Evolutionary conservation across 2,888 invertebrate genomes (phyloP), one percentile per base, ranked within the genome.

Genomic region (Drosophila niveifrons): DNA sequence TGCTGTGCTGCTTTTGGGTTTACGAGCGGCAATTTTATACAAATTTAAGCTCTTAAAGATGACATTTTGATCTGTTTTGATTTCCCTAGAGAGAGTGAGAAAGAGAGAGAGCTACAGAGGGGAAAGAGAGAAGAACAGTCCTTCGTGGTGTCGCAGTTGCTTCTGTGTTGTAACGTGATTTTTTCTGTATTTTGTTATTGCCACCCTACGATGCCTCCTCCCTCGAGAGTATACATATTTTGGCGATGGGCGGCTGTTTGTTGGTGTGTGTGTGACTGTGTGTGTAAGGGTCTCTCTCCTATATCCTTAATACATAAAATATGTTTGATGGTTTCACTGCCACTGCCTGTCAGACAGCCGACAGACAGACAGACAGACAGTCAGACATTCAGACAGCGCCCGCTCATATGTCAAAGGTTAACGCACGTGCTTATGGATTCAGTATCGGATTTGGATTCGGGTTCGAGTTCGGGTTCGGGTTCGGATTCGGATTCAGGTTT

Each of bases 11-110:
- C 66, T 72, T 73, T 72, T 72, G 58, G 76, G 69, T 89, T 90
- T 90, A 89, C 85, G 87, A 84, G 80, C 86, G 76, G 78, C 86
- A 84, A 89, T 90, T 91, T 87, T 87, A 90, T 89, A 91, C 90
- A 90, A 90, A 91, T 90, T 90, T 91, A 90, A 91, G 91, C 91
- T 89, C 89, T 91, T 90, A 91, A 90, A 90, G 90, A 90, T 88
- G 91, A 85, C 90, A 90, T 91, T 90, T 91, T 91, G 91, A 91
- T 90, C 91, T 91, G 88, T 87, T 90, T 89, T 90, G 90, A 90
- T 91, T 90, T 90, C 90, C 90, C 91, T 68, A 70, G 91, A 82
- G 87, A 78, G 75, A 9, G 13, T 46, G 36, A 9, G 11, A 9
- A 8, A 34, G 11, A 15, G 36, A 11, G 17, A 43, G 39, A n/a